Percentiles rank a stretch among this genome's conserved stretches.
These are phyloP conservation scores for Neoascia interrupta DNA, from an alignment of 2,888 invertebrate species.

Conservation along the genomic window DNA sequence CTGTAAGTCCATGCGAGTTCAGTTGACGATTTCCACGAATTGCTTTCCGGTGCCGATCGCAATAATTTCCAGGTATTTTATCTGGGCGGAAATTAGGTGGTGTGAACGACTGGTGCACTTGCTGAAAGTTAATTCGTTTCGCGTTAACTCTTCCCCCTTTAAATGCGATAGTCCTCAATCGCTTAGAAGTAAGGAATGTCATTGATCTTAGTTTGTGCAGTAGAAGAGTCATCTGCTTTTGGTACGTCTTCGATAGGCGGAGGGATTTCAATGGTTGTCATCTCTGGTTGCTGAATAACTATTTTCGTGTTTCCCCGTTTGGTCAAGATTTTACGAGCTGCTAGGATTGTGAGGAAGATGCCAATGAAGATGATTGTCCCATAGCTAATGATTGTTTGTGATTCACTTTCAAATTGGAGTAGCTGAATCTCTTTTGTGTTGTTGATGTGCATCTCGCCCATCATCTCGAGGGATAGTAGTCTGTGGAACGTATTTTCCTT, in stretches of 20 bases:
- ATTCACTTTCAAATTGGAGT: background rate
- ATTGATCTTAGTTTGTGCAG: background rate
- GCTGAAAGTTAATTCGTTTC: too few relatives aligned
- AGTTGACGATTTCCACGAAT: too few relatives aligned
- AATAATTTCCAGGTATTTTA: too few relatives aligned
- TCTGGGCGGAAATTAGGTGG: too few relatives aligned
- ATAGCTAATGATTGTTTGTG: background rate
- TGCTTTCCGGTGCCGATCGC: too few relatives aligned
- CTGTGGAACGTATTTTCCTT: conserved; percentile 1
- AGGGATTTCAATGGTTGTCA: background rate
- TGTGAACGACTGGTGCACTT: background rate
- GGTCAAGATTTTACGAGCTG: background rate
- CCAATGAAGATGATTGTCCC: background rate
- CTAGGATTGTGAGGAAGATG: background rate
- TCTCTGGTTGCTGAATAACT: background rate
- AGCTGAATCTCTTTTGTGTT: conserved; percentile 9
- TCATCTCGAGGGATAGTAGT: conserved; percentile 4
- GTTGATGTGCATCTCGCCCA: conserved; percentile 3
- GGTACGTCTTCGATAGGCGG: background rate
- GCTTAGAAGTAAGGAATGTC: too few relatives aligned
- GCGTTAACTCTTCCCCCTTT: background rate
- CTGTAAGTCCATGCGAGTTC: too few relatives aligned
- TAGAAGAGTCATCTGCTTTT: background rate
- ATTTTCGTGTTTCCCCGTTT: background rate
- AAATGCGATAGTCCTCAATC: background rate